Conservation (phyloP, 30 jellyfish, hydroid and myxozoan species). For the Pelagia noctiluca region DNA sequence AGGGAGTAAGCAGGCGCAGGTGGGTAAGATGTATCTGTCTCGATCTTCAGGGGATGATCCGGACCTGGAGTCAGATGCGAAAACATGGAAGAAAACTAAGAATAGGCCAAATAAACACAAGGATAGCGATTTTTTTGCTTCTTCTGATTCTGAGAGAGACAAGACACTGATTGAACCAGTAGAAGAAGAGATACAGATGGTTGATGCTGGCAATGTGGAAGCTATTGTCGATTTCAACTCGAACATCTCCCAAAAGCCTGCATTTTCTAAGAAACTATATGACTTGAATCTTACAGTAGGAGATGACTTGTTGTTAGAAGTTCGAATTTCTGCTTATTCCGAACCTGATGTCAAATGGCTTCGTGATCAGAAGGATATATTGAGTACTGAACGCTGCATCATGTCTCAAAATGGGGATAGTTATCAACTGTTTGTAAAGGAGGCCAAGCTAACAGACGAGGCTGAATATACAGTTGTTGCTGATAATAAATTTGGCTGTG, state of each 20-base stretch:
- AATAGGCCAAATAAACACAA: slow-evolving; percentile 50
- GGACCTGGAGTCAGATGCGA: slow-evolving; percentile 76
- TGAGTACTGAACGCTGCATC: slow-evolving; percentile 42
- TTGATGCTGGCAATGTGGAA: slow-evolving; percentile 16
- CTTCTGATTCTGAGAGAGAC: slow-evolving; percentile 76
- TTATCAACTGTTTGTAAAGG: slow-evolving; percentile 40
- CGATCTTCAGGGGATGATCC: slow-evolving; percentile 77
- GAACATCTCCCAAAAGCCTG: slow-evolving; percentile 44
- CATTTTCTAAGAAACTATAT: slow-evolving; percentile 28
- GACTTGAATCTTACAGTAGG: slow-evolving; percentile 67
- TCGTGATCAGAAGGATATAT: slow-evolving; percentile 74
- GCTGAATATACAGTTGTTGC: slow-evolving; percentile 87
- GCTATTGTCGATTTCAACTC: slow-evolving; percentile 27
- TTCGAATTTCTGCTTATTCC: slow-evolving; percentile 66
- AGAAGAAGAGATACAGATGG: slow-evolving; percentile 59
- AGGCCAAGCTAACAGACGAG: slow-evolving; percentile 68
- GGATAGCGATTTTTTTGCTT: slow-evolving; percentile 87
- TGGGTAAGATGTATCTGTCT: not conserved
- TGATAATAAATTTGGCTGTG: slow-evolving; percentile 63
- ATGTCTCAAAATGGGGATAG: slow-evolving; percentile 29
- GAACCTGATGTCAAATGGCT: slow-evolving; percentile 74
- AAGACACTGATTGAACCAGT: slow-evolving; percentile 31
- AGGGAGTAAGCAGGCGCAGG: slow-evolving; percentile 59
- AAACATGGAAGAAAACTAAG: slow-evolving; percentile 32
- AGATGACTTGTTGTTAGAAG: slow-evolving; percentile 47